These are phyloP conservation scores for Scleropages formosus DNA, from an alignment of 2,797 vertebrate genomes.

Conservation along the genomic window DNA sequence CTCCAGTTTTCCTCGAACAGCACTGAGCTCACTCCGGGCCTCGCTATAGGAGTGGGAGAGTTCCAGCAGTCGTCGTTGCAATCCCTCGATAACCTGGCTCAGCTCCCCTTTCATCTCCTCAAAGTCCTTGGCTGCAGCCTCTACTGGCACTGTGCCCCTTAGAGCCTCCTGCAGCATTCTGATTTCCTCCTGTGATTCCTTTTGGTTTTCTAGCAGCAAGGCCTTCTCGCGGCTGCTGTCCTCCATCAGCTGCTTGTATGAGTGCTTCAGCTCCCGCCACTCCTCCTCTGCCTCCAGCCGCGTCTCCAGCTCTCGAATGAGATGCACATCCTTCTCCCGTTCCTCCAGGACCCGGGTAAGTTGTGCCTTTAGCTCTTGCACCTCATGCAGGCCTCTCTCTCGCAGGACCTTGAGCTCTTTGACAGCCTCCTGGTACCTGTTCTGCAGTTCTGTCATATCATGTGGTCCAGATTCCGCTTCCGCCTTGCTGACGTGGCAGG, in stretches of 20 bases:
- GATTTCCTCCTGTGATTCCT: constrained; percentile 88
- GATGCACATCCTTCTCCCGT: constrained; percentile 65
- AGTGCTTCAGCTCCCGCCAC: constrained; percentile 68
- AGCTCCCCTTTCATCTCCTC: constrained; percentile 78
- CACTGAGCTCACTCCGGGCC: constrained; percentile 78
- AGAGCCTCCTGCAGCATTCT: constrained; percentile 84
- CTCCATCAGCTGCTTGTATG: constrained; percentile 68
- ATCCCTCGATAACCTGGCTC: constrained; percentile 74
- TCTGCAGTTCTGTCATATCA: constrained; percentile 76
- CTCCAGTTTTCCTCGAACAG: constrained; percentile 56
- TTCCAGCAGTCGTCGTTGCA: constrained; percentile 83
- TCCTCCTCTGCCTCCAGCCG: constrained; percentile 72
- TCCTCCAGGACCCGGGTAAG: constrained; percentile 71
- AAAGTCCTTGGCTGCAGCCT: constrained; percentile 76
- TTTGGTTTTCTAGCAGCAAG: constrained; percentile 76
- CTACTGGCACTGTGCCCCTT: constrained; percentile 70
- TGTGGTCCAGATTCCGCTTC: constrained; percentile 71
- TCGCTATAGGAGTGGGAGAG: constrained; percentile 87
- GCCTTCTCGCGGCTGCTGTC: constrained; percentile 73
- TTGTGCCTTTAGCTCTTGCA: constrained; percentile 72
- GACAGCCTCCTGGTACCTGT: constrained; percentile 72
- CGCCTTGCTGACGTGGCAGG: constrained; percentile 51
- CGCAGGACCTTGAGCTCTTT: constrained; percentile 76
- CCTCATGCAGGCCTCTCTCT: constrained; percentile 66
- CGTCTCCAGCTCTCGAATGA: constrained; percentile 73